Evolutionary conservation across 2,888 invertebrate species (phyloP).

Genomic region (Ochropleura leucogaster): DNA sequence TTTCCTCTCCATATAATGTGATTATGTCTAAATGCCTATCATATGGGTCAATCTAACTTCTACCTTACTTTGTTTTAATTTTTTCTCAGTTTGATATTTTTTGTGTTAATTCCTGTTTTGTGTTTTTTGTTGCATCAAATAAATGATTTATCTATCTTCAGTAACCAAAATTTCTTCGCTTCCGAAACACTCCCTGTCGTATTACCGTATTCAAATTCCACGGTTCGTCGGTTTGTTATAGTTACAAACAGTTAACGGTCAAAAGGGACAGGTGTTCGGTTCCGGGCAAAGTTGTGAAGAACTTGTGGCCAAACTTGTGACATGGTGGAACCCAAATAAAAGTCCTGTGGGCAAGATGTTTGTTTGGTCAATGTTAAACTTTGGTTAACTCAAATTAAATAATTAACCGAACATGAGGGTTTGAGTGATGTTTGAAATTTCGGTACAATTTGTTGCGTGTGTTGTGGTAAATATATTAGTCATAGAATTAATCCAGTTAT

Average conservation of each 20-base stretch:
- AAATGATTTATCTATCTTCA: too few relatives aligned
- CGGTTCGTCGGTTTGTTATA: conserved; percentile 38
- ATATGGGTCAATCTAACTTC: too few relatives aligned
- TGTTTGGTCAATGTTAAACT: conserved; percentile 42
- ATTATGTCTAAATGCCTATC: too few relatives aligned
- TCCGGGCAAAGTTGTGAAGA: conserved; percentile 50
- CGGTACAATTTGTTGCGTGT: background rate
- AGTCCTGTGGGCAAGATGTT: conserved; percentile 43
- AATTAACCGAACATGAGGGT: conserved; percentile 31
- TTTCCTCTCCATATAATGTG: background rate
- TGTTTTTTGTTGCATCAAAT: too few relatives aligned
- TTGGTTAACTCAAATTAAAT: conserved; percentile 48
- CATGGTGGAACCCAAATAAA: conserved; percentile 38
- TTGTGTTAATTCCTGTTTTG: too few relatives aligned
- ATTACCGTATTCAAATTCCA: conserved; percentile 43
- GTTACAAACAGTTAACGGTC: conserved; percentile 53
- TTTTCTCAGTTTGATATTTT: too few relatives aligned
- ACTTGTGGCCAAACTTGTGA: conserved; percentile 55
- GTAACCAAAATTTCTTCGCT: background rate
- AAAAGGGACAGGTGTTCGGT: conserved; percentile 60
- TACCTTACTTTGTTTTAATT: too few relatives aligned
- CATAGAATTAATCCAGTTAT: background rate
- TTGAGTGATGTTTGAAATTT: conserved; percentile 8
- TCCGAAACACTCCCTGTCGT: background rate
- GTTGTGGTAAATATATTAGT: background rate